Conservation (phyloP, 2,113 vertebrate genomes). For the Procavia capensis region DNA sequence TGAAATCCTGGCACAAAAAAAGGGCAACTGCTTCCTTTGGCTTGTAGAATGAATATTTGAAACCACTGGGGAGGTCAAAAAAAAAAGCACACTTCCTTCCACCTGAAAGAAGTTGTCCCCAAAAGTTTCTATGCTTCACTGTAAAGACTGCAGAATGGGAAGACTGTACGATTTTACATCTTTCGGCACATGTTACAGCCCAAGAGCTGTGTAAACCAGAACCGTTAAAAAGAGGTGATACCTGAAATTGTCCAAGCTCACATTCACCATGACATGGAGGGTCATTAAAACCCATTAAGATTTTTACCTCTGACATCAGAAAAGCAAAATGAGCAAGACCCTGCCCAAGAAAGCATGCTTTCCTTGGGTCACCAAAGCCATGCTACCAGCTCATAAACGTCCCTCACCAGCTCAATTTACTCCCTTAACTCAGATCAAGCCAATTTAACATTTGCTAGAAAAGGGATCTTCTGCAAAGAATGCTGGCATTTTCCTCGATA, state of each 20-base stretch:
- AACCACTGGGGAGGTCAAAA: neutral
- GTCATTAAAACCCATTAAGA: constrained; percentile 63
- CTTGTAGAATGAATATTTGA: neutral
- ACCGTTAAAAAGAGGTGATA: constrained; percentile 14
- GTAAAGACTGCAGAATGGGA: constrained; percentile 30
- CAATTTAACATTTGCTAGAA: constrained; percentile 37
- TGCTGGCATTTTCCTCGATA: neutral
- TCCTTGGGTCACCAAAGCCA: constrained; percentile 26
- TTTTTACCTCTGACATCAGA: constrained; percentile 48
- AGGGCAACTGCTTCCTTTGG: constrained; percentile 26
- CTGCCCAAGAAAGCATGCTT: neutral
- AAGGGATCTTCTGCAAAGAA: neutral
- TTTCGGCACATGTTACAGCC: neutral
- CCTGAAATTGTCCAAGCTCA: constrained; percentile 41
- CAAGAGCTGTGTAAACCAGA: constrained; percentile 27
- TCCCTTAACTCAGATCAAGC: constrained; percentile 22
- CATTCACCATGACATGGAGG: constrained; percentile 13
- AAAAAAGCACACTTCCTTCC: neutral
- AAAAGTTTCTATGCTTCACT: constrained; percentile 29
- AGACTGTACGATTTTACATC: constrained; percentile 16
- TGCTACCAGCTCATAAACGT: constrained; percentile 33
- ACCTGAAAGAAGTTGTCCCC: neutral
- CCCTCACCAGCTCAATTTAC: constrained; percentile 8
- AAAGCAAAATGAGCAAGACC: constrained; percentile 1
- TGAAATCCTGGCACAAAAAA: constrained; percentile 44